Percentiles rank a stretch among this genome's conserved stretches.
These are phyloP conservation scores for Cinclus cinclus DNA, from an alignment of 2,113 vertebrate species.

Conservation along the genomic window DNA sequence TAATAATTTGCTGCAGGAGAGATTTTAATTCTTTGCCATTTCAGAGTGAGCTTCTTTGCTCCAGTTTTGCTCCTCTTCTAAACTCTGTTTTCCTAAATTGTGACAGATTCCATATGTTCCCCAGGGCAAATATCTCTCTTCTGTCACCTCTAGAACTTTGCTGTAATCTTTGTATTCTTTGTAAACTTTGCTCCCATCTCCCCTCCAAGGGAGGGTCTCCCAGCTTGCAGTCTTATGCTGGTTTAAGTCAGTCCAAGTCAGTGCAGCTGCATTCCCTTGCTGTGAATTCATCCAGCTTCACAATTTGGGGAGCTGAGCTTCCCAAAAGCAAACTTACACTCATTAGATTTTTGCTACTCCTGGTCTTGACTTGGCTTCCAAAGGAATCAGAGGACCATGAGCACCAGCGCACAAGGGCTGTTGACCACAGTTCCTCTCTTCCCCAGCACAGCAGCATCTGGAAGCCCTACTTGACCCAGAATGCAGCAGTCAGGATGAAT, in stretches of 20 bases:
- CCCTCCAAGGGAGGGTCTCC: background rate
- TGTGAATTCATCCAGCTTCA: background rate
- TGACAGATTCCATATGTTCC: background rate
- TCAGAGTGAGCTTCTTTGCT: background rate
- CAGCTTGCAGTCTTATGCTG: background rate
- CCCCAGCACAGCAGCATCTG: background rate
- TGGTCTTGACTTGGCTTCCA: background rate
- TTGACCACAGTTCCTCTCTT: background rate
- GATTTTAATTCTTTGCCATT: background rate
- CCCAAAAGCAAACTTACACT: background rate
- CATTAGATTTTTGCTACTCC: background rate
- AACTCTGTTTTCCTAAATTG: background rate
- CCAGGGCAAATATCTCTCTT: background rate
- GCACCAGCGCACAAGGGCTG: fast-evolving
- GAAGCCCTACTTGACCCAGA: background rate
- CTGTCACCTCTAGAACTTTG: background rate
- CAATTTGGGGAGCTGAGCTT: background rate
- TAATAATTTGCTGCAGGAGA: background rate
- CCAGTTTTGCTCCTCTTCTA: background rate
- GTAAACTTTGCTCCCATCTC: background rate
- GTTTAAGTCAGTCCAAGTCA: background rate
- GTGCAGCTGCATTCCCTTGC: background rate
- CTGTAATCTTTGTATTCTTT: background rate
- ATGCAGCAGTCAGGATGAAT: background rate
- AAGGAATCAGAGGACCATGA: background rate